These are phyloP conservation scores for Protomyctophum bolini DNA, from an alignment of 2,113 vertebrate genomes.

Conservation along the genomic window DNA sequence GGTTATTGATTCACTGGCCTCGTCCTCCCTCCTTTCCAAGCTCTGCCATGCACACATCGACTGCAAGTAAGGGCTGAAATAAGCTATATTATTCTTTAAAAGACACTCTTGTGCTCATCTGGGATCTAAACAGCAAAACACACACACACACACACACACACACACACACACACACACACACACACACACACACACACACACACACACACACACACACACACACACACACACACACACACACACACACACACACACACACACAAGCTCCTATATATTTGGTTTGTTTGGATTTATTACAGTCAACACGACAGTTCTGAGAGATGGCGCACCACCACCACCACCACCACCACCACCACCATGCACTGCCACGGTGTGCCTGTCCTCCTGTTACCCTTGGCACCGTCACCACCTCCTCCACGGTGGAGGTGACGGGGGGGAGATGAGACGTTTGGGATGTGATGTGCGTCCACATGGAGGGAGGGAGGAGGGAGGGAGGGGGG, in stretches of 20 bases:
- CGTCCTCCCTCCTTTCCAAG: conserved; percentile 24
- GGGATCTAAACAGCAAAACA: background rate
- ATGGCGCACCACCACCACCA: no score
- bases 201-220: background rate
- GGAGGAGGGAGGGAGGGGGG: conserved; percentile 38
- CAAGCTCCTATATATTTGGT: background rate
- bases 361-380: background rate
- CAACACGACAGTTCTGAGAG: no score
- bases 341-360: no score
- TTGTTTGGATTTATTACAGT: background rate
- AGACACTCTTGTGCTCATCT: background rate
- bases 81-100: background rate
- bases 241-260: background rate
- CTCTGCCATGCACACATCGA: conserved; percentile 18
- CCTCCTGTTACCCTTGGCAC: background rate
- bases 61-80: conserved; percentile 1
- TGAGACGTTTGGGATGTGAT: conserved; percentile 40
- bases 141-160: background rate
- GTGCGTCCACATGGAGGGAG: conserved; percentile 28
- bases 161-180: background rate
- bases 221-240: background rate
- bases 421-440: background rate
- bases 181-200: background rate
- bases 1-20: conserved; percentile 29
- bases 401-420: background rate